Conservation (phyloP, 1,140 invertebrate species). For the Rhopalosiphum padi region DNA sequence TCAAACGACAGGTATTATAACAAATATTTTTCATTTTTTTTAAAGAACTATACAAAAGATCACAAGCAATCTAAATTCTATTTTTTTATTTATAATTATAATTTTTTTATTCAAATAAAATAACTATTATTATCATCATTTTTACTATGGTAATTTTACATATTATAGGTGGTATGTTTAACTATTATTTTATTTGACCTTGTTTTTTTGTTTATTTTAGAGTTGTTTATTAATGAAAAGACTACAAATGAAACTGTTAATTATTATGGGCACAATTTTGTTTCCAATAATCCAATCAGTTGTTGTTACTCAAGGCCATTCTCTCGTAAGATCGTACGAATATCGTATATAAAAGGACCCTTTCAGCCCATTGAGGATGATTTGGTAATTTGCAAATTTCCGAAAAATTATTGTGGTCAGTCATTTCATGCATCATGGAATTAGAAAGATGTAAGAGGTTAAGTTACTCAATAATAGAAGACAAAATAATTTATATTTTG, state of each 20-base stretch:
- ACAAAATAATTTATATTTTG: background rate
- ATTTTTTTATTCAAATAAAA: too few species aligned
- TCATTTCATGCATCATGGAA: background rate
- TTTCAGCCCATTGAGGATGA: background rate
- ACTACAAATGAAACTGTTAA: background rate
- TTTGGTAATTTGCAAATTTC: background rate
- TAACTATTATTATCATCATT: too few species aligned
- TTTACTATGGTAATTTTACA: conserved; percentile 7
- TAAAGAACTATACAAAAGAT: background rate
- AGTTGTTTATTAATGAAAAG: background rate
- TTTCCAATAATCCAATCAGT: background rate
- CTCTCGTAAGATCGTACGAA: background rate
- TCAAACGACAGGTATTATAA: too few species aligned
- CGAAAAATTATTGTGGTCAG: background rate
- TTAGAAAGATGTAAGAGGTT: background rate
- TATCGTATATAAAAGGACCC: background rate
- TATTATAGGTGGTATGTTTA: background rate
- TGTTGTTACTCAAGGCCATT: background rate
- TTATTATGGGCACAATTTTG: background rate
- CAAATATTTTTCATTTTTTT: background rate
- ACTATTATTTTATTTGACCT: background rate
- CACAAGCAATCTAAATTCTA: background rate
- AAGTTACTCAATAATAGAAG: background rate
- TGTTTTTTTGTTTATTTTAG: background rate
- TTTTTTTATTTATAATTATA: background rate